These are phyloP conservation scores for Acrossocheilus wenchowensis DNA, from an alignment of 2,797 vertebrate species.

Conservation along the genomic window DNA sequence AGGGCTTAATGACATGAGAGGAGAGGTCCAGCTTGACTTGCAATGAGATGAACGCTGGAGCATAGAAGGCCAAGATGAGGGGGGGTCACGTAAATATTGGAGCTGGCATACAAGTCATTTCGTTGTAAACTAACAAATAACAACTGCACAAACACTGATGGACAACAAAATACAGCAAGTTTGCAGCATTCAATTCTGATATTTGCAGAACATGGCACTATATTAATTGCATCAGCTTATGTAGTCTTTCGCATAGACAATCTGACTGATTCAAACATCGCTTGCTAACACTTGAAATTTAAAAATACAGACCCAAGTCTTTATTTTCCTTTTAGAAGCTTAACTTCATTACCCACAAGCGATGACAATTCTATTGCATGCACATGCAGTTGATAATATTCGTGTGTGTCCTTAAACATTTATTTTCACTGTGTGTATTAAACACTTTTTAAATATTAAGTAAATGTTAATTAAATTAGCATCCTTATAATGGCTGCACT, in stretches of 20 bases:
- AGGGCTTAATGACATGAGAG: slow-evolving; percentile 80
- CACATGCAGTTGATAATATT: neutral
- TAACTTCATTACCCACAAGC: neutral
- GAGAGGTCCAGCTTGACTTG: slow-evolving; percentile 58
- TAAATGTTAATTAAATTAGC: neutral
- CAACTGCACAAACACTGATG: slow-evolving; percentile 2
- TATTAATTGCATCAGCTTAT: neutral
- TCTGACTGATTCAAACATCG: neutral
- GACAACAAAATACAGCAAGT: neutral
- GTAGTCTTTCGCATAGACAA: neutral
- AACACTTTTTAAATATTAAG: neutral
- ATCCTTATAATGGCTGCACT: neutral
- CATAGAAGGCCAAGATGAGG: slow-evolving; percentile 26
- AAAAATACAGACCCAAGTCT: neutral
- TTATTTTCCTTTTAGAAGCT: neutral
- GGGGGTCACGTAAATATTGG: slow-evolving; percentile 16
- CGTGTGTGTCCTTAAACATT: neutral
- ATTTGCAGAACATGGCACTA: neutral
- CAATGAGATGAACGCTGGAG: slow-evolving; percentile 5
- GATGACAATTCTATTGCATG: neutral
- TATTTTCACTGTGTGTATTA: neutral
- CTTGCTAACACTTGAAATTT: neutral
- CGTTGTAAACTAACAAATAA: slow-evolving; percentile 22
- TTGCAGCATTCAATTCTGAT: neutral
- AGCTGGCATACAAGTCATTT: neutral